Conservation (phyloP, 2,797 vertebrate species). For the Ctenopoma multispine region DNA sequence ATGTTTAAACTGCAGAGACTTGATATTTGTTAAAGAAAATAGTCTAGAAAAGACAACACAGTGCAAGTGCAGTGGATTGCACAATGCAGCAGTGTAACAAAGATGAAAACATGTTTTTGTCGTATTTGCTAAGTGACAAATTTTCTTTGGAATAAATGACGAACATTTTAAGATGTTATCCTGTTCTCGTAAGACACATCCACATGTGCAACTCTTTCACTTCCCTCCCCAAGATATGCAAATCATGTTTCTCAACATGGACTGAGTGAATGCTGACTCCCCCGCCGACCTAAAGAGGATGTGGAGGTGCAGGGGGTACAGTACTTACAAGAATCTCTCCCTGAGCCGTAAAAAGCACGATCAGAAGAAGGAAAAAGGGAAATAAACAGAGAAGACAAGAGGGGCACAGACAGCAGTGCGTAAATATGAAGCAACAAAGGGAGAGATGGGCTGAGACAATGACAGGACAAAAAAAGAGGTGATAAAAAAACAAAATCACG, state of each 20-base stretch:
- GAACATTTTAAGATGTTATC: not conserved
- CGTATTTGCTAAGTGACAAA: not conserved
- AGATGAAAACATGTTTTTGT: not conserved
- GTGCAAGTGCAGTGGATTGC: not conserved
- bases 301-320: constrained; percentile 28
- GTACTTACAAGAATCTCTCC: constrained; percentile 91
- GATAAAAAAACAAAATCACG: not conserved
- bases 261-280: constrained; percentile 15
- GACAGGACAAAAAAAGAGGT: not conserved
- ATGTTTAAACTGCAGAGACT: no score
- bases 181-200: constrained; percentile 1
- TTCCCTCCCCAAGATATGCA: constrained; percentile 40
- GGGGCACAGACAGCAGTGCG: constrained; percentile 38
- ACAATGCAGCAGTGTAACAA: not conserved
- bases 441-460: constrained; percentile 58
- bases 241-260: constrained; percentile 18
- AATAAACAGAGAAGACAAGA: constrained; percentile 35
- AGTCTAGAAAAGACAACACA: not conserved
- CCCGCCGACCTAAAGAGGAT: constrained; percentile 60
- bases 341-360: constrained; percentile 61
- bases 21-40: no score
- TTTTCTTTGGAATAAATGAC: not conserved
- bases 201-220: constrained; percentile 37
- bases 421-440: constrained; percentile 34
- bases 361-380: constrained; percentile 33